Conservation (phyloP, 1,140 invertebrate genomes). For the Piezodorus guildinii region DNA sequence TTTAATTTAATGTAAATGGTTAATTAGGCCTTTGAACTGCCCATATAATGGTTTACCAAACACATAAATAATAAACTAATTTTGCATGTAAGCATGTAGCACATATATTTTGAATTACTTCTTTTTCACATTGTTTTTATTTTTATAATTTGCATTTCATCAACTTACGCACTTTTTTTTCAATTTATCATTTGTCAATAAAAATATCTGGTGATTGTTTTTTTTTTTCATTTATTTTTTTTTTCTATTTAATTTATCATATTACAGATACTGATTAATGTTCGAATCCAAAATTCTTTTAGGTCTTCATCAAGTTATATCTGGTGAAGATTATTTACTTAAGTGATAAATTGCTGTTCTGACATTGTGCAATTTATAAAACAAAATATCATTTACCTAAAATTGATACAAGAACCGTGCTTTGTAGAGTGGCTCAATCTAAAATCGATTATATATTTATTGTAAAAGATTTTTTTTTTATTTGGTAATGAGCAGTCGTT, state of each 20-base stretch:
- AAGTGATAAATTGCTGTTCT: too few relatives aligned
- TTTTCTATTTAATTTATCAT: conserved; percentile 11
- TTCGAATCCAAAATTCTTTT: too few relatives aligned
- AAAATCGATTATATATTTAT: too few relatives aligned
- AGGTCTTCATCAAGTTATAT: too few relatives aligned
- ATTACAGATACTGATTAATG: background rate
- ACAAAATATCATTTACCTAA: too few relatives aligned
- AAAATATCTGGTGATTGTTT: conserved; percentile 8
- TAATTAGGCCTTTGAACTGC: background rate
- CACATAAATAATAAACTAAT: conserved; percentile 3
- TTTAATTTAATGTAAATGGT: background rate
- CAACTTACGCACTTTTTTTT: conserved; percentile 13
- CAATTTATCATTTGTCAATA: background rate
- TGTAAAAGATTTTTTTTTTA: too few relatives aligned
- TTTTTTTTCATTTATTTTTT: conserved; percentile 20
- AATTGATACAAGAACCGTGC: too few relatives aligned
- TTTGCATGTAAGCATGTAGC: conserved; percentile 13
- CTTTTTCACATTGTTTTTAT: conserved; percentile 1
- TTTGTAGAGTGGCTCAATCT: too few relatives aligned
- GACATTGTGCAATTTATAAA: too few relatives aligned
- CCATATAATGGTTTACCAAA: background rate
- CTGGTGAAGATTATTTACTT: too few relatives aligned
- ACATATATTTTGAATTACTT: conserved; percentile 15
- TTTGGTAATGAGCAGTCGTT: too few relatives aligned
- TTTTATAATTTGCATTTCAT: background rate